These are phyloP conservation scores for Triplophysa yarkandensis DNA, from an alignment of 2,797 vertebrate genomes.

Conservation along the genomic window DNA sequence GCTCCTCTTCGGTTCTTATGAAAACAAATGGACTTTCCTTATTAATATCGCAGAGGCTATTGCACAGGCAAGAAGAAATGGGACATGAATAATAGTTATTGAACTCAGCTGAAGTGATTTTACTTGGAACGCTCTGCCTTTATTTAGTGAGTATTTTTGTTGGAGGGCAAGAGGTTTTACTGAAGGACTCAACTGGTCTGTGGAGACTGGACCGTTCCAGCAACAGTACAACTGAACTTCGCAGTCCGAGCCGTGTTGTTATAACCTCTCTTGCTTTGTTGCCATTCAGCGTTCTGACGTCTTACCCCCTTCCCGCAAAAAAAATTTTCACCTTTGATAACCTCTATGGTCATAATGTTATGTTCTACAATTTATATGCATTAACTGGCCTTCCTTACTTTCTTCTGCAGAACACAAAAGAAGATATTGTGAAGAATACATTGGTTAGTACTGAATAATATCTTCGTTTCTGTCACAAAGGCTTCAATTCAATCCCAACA, in stretches of 20 bases:
- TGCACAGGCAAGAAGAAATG: slow-evolving; percentile 63
- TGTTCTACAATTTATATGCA: slow-evolving; percentile 24
- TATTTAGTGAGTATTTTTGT: slow-evolving; percentile 83
- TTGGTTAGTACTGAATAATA: too few relatives aligned
- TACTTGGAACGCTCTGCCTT: slow-evolving; percentile 79
- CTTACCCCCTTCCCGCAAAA: slow-evolving; percentile 36
- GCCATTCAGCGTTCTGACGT: slow-evolving; percentile 44
- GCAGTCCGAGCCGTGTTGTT: slow-evolving; percentile 62
- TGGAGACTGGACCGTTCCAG: slow-evolving; percentile 74
- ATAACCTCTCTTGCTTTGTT: slow-evolving; percentile 9
- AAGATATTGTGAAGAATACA: too few relatives aligned
- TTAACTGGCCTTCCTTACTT: too few relatives aligned
- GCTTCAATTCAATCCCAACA: too few relatives aligned
- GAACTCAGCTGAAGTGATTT: slow-evolving; percentile 81
- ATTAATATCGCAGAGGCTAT: slow-evolving; percentile 75
- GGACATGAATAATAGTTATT: slow-evolving; percentile 78
- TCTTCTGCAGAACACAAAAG: too few relatives aligned
- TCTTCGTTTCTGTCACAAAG: slow-evolving; percentile 11
- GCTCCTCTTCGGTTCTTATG: slow-evolving; percentile 60
- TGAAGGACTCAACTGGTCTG: slow-evolving; percentile 77
- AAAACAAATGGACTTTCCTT: slow-evolving; percentile 64
- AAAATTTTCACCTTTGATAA: slow-evolving; percentile 30
- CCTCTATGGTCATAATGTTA: slow-evolving; percentile 24
- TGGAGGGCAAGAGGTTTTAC: slow-evolving; percentile 74
- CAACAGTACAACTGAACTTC: slow-evolving; percentile 76